Evolutionary conservation across 2,113 vertebrate genomes (phyloP).

Genomic region (Felis catus): F.catus_Fca126_mat1.0 CM031412.1:25058501-25059000

Average conservation of each 20-base stretch:
- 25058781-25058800: not conserved
- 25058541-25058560: not conserved
- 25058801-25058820: not conserved
- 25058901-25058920: not conserved
- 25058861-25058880: not conserved
- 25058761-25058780: not conserved
- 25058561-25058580: not conserved
- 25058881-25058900: not conserved
- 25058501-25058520: not conserved
- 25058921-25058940: not conserved
- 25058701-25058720: not conserved
- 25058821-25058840: not conserved
- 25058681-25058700: not conserved
- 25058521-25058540: not conserved
- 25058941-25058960: not conserved
- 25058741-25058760: not conserved
- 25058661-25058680: not conserved
- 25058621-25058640: not conserved
- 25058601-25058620: not conserved
- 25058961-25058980: not conserved
- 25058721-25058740: not conserved
- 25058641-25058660: not conserved
- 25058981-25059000: not conserved
- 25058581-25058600: not conserved
- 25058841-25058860: not conserved